Evolutionary conservation across 2,888 invertebrate genomes (phyloP), one percentile per base, ranked within the genome.

Genomic region (Caenorhabditis drosophilae): DNA sequence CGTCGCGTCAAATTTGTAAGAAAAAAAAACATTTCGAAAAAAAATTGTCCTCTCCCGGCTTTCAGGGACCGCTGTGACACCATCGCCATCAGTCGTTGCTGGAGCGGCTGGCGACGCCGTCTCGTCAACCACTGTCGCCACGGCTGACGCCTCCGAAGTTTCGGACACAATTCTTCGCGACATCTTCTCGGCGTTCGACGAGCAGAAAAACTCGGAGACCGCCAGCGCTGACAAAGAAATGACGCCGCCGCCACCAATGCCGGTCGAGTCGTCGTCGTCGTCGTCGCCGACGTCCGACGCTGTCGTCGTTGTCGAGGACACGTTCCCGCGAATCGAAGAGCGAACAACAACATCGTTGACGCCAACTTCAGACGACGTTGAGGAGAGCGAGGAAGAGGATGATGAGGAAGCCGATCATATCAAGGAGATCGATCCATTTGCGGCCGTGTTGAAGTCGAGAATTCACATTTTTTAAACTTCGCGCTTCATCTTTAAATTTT

Each of bases 171-270:
- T 71, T 22, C 44, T 71, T 15, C 52, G 66, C 31, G 71, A 71
- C 56, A 71, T 71, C 42, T 71, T 71, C 68, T 66, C 67, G 22
- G 71, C 71, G 34, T 56, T 71, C 47, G 71, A 67, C 44, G 66
- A 66, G 45, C 66, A 66, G 52, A 66, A 66, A 48, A 66, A 60
- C 36, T 54, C 54, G 4, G 60, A 66, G 57, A 57, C 55, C 6
- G 56, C 22, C 6, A 27, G n/a, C n/a, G n/a, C n/a, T n/a, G n/a
- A 4, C 16, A 45, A 45, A 9, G 40, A 16, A 38, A 31, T 46
- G 2, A 16, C 25, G 40, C 34, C 35, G 41, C 12, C 12, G 31
- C 35, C 1, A 45, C 36, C 6, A 25, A 34, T n/a, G n/a, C n/a
- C n/a, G n/a, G n/a, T n/a, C n/a, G n/a, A n/a, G n/a, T n/a, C n/a